phyloP scores from a whole-genome alignment of 2,888 invertebrate species.

The Phortica magna region DNA sequence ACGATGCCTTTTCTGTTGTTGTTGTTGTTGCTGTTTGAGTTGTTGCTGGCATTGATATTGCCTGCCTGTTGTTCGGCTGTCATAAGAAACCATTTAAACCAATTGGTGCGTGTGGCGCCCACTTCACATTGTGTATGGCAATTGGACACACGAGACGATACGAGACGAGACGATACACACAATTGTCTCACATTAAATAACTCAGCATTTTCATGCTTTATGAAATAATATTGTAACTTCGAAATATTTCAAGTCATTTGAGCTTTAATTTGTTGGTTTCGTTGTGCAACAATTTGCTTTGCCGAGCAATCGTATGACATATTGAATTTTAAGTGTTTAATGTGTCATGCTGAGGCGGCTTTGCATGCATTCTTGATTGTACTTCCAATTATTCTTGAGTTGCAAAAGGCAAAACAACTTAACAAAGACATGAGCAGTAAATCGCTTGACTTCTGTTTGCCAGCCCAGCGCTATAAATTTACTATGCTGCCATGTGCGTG shows the following conservation, averaged over 20 bases:
- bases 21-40: neutral
- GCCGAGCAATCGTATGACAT: too few relatives aligned
- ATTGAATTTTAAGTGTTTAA: too few relatives aligned
- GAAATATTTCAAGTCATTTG: neutral
- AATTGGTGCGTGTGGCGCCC: constrained; percentile 11
- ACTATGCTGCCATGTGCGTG: too few relatives aligned
- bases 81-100: constrained; percentile 24
- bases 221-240: neutral
- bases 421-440: constrained; percentile 33
- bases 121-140: neutral
- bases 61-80: neutral
- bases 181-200: neutral
- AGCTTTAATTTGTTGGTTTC: neutral
- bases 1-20: neutral
- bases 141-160: constrained; percentile 20
- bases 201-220: neutral
- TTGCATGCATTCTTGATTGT: too few relatives aligned
- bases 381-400: too few relatives aligned
- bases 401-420: constrained; percentile 26
- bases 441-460: neutral
- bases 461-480: too few relatives aligned
- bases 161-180: constrained; percentile 1
- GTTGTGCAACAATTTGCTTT: too few relatives aligned
- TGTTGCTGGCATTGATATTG: neutral
- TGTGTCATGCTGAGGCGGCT: too few relatives aligned